Evolutionary conservation across 2,113 vertebrate species (phyloP).

Genomic region (Pandion haliaetus): DNA sequence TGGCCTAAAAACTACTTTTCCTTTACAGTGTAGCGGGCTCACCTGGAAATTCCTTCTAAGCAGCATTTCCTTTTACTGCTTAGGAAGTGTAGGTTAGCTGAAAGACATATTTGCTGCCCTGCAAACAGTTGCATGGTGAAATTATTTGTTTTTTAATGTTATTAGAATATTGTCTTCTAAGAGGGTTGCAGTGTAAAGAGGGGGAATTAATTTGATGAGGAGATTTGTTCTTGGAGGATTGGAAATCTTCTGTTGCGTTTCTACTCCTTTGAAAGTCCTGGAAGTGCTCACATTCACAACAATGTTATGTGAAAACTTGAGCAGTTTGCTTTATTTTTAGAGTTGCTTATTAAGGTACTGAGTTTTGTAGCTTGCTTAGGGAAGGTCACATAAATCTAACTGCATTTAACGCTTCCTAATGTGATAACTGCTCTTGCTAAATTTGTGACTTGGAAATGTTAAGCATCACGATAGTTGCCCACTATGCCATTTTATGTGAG

Average conservation of each 20-base stretch:
- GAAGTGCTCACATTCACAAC: background rate
- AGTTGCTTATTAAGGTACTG: conserved; percentile 26
- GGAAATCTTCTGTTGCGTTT: background rate
- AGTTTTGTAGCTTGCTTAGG: background rate
- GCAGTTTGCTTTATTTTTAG: conserved; percentile 37
- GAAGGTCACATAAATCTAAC: background rate
- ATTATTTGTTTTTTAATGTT: background rate
- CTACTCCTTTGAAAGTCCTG: background rate
- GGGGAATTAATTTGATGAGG: background rate
- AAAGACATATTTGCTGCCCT: background rate
- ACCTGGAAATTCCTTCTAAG: background rate
- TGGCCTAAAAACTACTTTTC: background rate
- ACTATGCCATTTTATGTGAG: background rate
- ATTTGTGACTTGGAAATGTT: background rate
- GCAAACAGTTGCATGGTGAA: background rate
- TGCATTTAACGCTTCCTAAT: background rate
- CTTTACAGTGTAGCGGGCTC: background rate
- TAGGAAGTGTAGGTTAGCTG: background rate
- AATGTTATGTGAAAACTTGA: background rate
- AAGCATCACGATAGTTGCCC: background rate
- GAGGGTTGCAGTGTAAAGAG: background rate
- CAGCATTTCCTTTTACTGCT: background rate
- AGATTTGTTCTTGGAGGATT: background rate
- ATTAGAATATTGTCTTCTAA: background rate
- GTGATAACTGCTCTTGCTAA: background rate